Base-by-base conservation (phyloP, 2,888 invertebrate genomes). In the Altica lythri region DNA sequence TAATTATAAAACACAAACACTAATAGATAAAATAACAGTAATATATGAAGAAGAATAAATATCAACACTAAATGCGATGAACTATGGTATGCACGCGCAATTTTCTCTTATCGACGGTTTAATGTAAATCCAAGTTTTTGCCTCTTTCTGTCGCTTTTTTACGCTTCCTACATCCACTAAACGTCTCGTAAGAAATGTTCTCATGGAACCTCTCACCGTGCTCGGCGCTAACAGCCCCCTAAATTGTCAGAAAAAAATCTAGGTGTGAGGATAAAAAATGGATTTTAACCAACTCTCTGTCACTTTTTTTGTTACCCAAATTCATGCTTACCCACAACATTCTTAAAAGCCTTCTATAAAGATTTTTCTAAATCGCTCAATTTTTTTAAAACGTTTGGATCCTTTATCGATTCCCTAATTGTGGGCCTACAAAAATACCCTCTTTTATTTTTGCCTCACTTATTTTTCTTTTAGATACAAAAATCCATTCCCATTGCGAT, bases 361-460 rank as follows among this genome's bases (percentile, higher is more conserved):
- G 32, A 13, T 32, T 32, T 27, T 27, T 27, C n/a, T n/a, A 27
- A 27, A 27, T n/a, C 13, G 8, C 13, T 32, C 4, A 32, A 14
- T 10, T 25, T 25, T 4, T 12, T 10, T 2, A 13, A 4, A 22
- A 19, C n/a, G 22, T 25, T 25, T 42, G 12, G n/a, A 12, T 42
- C 25, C 25, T 25, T 25, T 22, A 42, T 25, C 3, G 25, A 25
- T 22, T 42, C 4, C 12, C 42, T 10, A 4, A 22, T 25, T 42
- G 22, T 4, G 25, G 22, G 6, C 32, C 2, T 32, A 46, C 9
- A 9, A 10, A 34, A 10, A 46, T 32, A n/a, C 32, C 19, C 18
- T 47, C 34, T 34, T 46, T 46, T 2, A 34, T 32, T 34, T 47
- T 45, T 14, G 34, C 34, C 9, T 43, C 27, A 25, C 27, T 43